Evolutionary conservation across 1,140 invertebrate species (phyloP), one percentile per base, ranked within the genome.

Genomic region (Aporrectodea caliginosa): DNA sequence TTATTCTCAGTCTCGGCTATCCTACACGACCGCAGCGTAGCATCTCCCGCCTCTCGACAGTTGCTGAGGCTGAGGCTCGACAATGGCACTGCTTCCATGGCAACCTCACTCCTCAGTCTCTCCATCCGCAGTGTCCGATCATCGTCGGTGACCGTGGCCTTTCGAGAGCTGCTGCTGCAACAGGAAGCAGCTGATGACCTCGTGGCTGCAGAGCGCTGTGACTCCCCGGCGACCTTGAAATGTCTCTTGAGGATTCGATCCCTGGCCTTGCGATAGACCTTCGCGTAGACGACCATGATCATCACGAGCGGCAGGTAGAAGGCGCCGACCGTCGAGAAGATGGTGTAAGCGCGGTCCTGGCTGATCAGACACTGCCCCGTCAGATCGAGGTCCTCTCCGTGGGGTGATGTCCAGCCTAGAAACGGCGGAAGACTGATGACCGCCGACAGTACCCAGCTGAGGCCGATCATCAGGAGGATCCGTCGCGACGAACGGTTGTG

Each of bases 401-500:
- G 75, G 0, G 78, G 33, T 34, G 84, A 81, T 73, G 85, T 85
- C 86, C 86, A 88, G 2, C 85, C 86, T 70, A 98, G 90, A 32
- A 95, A 88, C 0, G 95, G 95, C 0, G 94, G 94, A 71, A 97
- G 92, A 80, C 94, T 95, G 16, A 97, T 94, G 1, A 95, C 86
- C 84, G 94, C 92, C 22, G 95, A 92, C 0, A 94, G 92, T 12
- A 92, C 86, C 96, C 96, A 98, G 2, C 97, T 94, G 22, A 94
- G 88, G 70, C 93, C 91, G 76, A 99, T 95, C 93, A 99, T 95
- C 30, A 92, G 90, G 80, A 94, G 92, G 84, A 99, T 98, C 83
- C 91, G 90, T 79, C 84, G 83, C 70, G 93, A 91, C 84, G 93
- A 95, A 83, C 95, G 90, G 69, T 93, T 93, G 88, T 96, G 93